A percentile compares a stretch with the other conserved stretches of the same genome.
phyloP scores from a whole-genome alignment of 2,888 invertebrate species.

The Diloba caeruleocephala region DNA sequence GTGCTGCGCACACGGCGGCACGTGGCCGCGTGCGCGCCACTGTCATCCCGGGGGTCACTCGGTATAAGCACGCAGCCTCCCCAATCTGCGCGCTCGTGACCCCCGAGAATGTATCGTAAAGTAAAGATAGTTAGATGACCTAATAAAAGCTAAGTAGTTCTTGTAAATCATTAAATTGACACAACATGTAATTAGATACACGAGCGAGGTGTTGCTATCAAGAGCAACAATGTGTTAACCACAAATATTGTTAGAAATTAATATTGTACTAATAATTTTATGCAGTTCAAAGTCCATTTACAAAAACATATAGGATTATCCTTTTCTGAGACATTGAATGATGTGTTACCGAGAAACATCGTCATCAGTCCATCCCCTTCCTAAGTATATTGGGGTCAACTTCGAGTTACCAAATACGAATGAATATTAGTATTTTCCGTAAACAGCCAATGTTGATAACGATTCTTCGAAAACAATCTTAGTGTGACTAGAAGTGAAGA shows the following conservation, averaged over 20 bases:
- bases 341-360: slow-evolving; percentile 8
- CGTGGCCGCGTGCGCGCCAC: no score
- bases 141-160: slow-evolving; percentile 14
- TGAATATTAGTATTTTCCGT: not conserved
- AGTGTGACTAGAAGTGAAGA: no score
- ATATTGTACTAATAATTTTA: slow-evolving; percentile 6
- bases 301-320: slow-evolving; percentile 18
- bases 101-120: no score
- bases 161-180: slow-evolving; percentile 21
- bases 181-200: slow-evolving; percentile 19
- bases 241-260: slow-evolving; percentile 2
- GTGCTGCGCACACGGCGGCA: no score
- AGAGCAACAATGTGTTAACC: slow-evolving; percentile 9
- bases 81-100: no score
- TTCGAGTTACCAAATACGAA: no score
- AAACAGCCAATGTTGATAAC: no score
- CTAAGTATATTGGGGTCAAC: not conserved
- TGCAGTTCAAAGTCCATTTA: not conserved
- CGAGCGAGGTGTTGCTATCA: not conserved
- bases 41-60: no score
- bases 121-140: no score
- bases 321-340: slow-evolving; percentile 4
- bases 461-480: no score
- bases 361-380: not conserved
- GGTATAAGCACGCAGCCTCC: no score